These are phyloP conservation scores for Otus sunia DNA, from an alignment of 2,113 vertebrate species.

Conservation along the genomic window DNA sequence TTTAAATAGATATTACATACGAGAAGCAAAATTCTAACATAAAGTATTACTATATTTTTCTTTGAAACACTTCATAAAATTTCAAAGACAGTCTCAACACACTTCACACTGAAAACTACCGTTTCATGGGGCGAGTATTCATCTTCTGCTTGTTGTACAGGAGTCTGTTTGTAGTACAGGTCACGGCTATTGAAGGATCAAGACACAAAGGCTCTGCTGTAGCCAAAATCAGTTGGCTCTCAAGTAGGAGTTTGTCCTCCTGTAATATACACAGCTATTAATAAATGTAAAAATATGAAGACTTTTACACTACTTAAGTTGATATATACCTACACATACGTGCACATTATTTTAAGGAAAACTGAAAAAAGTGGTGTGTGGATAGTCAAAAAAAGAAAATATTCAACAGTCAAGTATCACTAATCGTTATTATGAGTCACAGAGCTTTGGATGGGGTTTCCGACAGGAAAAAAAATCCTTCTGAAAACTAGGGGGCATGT, in stretches of 20 bases:
- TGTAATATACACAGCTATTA: slow-evolving; percentile 58
- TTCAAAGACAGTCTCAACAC: not conserved
- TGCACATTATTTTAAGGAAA: not conserved
- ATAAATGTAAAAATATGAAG: not conserved
- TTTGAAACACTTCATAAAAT: not conserved
- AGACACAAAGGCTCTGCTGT: slow-evolving; percentile 97
- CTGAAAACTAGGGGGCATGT: not conserved
- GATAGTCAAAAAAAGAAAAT: not conserved
- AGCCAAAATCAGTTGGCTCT: slow-evolving; percentile 95
- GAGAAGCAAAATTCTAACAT: not conserved
- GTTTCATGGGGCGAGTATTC: slow-evolving; percentile 95
- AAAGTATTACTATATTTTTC: not conserved
- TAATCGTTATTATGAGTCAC: not conserved
- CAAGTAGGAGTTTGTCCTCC: slow-evolving; percentile 96
- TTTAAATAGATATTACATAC: not conserved
- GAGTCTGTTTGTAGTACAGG: slow-evolving; percentile 93
- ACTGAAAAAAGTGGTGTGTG: not conserved
- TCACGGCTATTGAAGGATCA: slow-evolving; percentile 95
- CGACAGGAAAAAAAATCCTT: not conserved
- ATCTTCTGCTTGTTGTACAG: slow-evolving; percentile 98
- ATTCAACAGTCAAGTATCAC: not conserved
- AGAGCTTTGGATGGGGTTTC: not conserved
- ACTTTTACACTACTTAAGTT: not conserved
- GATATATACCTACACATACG: not conserved
- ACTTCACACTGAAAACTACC: slow-evolving; percentile 67